Base-by-base conservation (phyloP, 2,888 invertebrate genomes). In the Acrobasis repandana region DNA sequence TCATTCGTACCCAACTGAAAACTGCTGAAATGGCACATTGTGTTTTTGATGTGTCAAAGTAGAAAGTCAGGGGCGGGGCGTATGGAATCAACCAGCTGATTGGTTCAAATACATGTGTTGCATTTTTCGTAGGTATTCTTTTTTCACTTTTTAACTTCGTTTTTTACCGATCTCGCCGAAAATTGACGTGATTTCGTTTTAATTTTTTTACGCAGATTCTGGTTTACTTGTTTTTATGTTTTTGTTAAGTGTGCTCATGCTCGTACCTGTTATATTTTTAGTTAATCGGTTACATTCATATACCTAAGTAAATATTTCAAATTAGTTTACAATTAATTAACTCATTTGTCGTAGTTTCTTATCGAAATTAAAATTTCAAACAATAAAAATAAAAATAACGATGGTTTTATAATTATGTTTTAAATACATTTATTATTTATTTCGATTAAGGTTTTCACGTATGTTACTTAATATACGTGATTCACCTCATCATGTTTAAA, bases 61-160 rank as follows among this genome's bases (percentile, higher is more conserved):
- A 86, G 83, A 88, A 89, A 89, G 83, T 85, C 76, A 71, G 78
- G 89, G 89, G 91, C 89, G 90, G 88, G 84, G 88, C 90, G 80
- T 75, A 67, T 78, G 75, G 68, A 66, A 73, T 78, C 78, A 76
- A 88, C 83, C 89, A 88, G 87, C 88, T 88, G 89, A 91, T 91
- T 91, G 91, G 91, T 82, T 83, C 83, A 71, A 73, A 77, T 80
- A 83, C 83, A 82, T 86, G 86, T 86, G 89, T 86, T 83, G 82
- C 83, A 80, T 86, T 89, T 88, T 90, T 88, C 82, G 88, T 91
- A 90, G 88, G 87, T 88, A 90, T 87, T 85, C 79, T 82, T 78
- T 82, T 76, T 72, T 63, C 61, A 71, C 67, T 74, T 82, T 80
- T 80, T 71, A 66, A 67, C 67, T 63, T 67, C 67, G 56, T 64